Percentiles rank a stretch among this genome's conserved stretches.
phyloP scores from a whole-genome alignment of 2,797 vertebrate species.

The Xenopus petersii region DNA sequence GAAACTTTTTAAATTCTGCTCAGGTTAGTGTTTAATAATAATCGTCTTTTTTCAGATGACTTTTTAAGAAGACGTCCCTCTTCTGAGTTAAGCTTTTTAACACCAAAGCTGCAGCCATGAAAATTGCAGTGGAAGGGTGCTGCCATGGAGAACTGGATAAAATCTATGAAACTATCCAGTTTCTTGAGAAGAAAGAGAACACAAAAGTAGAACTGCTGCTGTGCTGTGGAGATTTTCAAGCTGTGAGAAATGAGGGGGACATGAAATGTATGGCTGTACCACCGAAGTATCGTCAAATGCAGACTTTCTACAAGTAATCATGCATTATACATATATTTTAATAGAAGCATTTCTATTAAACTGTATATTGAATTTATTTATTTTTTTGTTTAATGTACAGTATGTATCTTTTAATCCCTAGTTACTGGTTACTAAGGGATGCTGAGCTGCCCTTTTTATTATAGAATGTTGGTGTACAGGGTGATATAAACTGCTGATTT shows the following conservation, averaged over 20 bases:
- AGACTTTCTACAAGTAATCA: constrained; percentile 89
- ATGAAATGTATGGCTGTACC: constrained; percentile 94
- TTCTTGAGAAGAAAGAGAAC: constrained; percentile 79
- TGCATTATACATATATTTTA: constrained; percentile 28
- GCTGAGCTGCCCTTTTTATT: too few relatives aligned
- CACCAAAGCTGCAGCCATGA: constrained; percentile 69
- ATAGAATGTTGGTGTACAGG: too few relatives aligned
- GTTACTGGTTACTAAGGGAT: too few relatives aligned
- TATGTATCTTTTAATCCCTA: too few relatives aligned
- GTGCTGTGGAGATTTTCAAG: constrained; percentile 96
- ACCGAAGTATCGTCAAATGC: constrained; percentile 87
- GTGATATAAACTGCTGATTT: too few relatives aligned
- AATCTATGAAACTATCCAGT: constrained; percentile 88
- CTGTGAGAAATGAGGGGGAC: constrained; percentile 91
- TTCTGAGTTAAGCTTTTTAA: not conserved
- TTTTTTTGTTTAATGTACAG: too few relatives aligned
- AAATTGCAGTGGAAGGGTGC: constrained; percentile 92
- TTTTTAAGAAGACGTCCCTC: not conserved
- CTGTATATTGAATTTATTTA: too few relatives aligned
- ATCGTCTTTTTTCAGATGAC: not conserved
- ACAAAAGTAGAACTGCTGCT: constrained; percentile 83
- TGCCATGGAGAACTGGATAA: constrained; percentile 96
- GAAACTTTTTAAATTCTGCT: too few relatives aligned
- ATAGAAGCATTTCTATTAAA: too few relatives aligned
- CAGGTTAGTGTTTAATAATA: not conserved